Base-by-base conservation (phyloP, 2,797 vertebrate species). In the Pristis pectinata region DNA sequence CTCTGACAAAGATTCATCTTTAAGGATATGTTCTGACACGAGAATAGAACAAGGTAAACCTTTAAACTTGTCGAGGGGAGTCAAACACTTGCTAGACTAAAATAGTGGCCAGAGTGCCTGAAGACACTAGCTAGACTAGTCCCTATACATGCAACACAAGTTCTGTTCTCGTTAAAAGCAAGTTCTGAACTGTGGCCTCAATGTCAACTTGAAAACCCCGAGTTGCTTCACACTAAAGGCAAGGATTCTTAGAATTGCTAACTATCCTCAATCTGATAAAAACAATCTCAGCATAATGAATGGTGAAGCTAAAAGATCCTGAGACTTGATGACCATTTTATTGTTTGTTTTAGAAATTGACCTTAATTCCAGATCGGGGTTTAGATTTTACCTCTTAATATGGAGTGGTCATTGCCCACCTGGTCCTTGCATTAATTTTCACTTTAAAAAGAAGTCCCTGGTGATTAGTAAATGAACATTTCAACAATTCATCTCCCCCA, bases 1-100 rank as follows among this genome's bases (percentile, higher is more conserved):
- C 95, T 96, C 95, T 96, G 87, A 87, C 83, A 87, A 91, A 91
- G 87, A 64, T 91, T 91, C 87, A n/a, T 64, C 87, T 64, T 91
- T 91, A 72, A 93, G 67, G 67, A 93, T 44, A 72, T 70, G 92
- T 70, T 72, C 37, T 74, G 64, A 93, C 92, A 74, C 37, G 17
- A 74, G 91, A 93, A 93, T 93, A 70, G 91, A 17, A 74, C 44
- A 72, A 93, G 91, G 91, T 93, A 74, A 74, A 93, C 67, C 91
- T 93, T 44, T 93, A 74, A 91, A 49, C 67, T 93, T 74, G 67
- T 93, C 72, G 67, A 74, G 91, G 67, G 91, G 91, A 67, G 64
- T 37, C 49, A 59, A 87, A 59, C 82, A 85, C 53, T 8, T 59
- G 85, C 56, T n/a, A 89, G 85, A 89, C 87, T 91, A 91, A 91